Base-by-base conservation (phyloP, 2,113 vertebrate species). In the Phaetusa simplex region DNA sequence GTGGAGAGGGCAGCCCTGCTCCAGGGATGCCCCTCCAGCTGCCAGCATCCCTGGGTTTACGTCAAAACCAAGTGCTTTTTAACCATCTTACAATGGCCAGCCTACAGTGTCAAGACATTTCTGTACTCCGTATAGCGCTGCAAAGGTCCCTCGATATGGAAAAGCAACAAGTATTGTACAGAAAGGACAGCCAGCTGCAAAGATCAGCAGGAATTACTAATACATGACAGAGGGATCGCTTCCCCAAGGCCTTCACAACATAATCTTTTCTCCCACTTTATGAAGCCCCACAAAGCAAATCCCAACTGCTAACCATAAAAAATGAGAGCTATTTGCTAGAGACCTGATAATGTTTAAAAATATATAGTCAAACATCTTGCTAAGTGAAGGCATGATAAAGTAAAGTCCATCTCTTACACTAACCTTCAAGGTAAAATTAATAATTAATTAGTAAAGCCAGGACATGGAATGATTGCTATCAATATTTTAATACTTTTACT, bases 361-460 rank as follows among this genome's bases (percentile, higher is more conserved):
- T 86, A 87, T 64, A 85, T 86, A 97, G 89, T 93, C 98, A 96
- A 97, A 97, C 94, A 97, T 97, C 94, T 97, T 92, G 97, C 92
- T 93, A 98, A 97, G 96, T 88, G 95, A 97, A 98, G 97, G 95
- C 97, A 97, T 96, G 97, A 96, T 95, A 96, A 98, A 98, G 95
- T 95, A 69, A 97, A 97, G 95, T 97, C 98, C 98, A 97, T 98
- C 97, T 98, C 98, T 97, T 97, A 98, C 97, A 93, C 98, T 97
- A 98, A 99, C 98, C 98, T 99, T 99, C 98, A 98, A 99, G 98
- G 98, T 98, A 98, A 98, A 98, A 99, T 99, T 98, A 99, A 99
- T 99, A 99, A 99, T 99, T 98, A 98, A 99, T 99, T 98, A 98
- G 94, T 96, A 96, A 97, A 98, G 98, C 97, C 97, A 98, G 97